These are phyloP conservation scores for Microplitis mediator DNA, from an alignment of 1,140 invertebrate species.

Conservation along the genomic window DNA sequence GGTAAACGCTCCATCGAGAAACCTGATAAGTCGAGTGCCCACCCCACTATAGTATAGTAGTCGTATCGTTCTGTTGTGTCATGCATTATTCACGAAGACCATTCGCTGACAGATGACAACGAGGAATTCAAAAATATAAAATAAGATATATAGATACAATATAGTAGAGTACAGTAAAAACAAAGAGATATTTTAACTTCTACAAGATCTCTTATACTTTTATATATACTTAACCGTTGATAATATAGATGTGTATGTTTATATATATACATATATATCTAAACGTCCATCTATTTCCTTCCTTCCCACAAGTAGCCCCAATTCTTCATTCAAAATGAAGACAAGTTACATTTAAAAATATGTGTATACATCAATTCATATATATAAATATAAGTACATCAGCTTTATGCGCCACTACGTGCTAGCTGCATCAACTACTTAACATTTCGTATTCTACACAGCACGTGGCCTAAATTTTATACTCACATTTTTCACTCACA, in stretches of 20 bases:
- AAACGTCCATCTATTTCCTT: background rate
- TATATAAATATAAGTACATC: slow-evolving; percentile 9
- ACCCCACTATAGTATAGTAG: background rate
- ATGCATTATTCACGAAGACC: slow-evolving; percentile 44
- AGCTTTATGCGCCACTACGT: slow-evolving; percentile 12
- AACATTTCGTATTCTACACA: slow-evolving; percentile 4
- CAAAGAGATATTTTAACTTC: slow-evolving; percentile 42
- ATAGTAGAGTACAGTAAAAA: background rate
- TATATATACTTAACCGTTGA: too few relatives aligned
- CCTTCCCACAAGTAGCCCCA: background rate
- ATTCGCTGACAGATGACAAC: slow-evolving; percentile 39
- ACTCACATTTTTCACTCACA: background rate
- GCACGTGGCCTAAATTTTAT: background rate
- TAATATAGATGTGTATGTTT: too few relatives aligned
- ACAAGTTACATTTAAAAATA: slow-evolving; percentile 39
- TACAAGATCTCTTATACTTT: background rate
- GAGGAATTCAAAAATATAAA: slow-evolving; percentile 33
- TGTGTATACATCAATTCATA: slow-evolving; percentile 34
- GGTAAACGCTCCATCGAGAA: slow-evolving; percentile 39
- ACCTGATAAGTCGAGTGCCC: slow-evolving; percentile 32
- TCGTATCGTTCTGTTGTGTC: slow-evolving; percentile 2
- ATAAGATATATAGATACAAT: background rate
- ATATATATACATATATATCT: background rate
- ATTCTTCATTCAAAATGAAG: slow-evolving; percentile 35
- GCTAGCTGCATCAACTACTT: background rate